Percentiles rank a stretch among this genome's conserved stretches.
These are phyloP conservation scores for Etheostoma cragini DNA, from an alignment of 2,113 vertebrate genomes.

Conservation along the genomic window DNA sequence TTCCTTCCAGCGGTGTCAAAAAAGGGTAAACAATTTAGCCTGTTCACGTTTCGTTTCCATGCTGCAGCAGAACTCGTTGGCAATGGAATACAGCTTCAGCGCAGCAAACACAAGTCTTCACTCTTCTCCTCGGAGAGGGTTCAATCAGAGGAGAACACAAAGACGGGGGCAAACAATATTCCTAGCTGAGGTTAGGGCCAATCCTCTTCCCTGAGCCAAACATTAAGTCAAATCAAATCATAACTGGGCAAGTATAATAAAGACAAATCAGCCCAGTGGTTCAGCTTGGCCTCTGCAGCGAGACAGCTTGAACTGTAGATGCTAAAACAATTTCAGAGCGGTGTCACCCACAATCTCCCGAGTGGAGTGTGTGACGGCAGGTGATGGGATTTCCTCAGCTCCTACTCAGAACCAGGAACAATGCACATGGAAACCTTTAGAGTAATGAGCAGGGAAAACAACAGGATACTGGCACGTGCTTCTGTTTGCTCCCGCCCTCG, in stretches of 20 bases:
- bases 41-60: slow-evolving; percentile 56
- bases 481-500: slow-evolving; percentile 41
- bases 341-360: slow-evolving; percentile 60
- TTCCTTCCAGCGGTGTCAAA: slow-evolving; percentile 64
- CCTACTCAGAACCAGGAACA: slow-evolving; percentile 61
- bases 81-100: slow-evolving; percentile 41
- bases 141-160: slow-evolving; percentile 63
- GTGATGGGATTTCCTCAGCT: slow-evolving; percentile 59
- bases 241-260: slow-evolving; percentile 63
- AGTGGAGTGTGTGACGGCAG: slow-evolving; percentile 64
- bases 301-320: slow-evolving; percentile 57
- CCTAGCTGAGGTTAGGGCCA: slow-evolving; percentile 69
- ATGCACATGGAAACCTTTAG: slow-evolving; percentile 34
- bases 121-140: slow-evolving; percentile 59
- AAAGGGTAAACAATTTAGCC: slow-evolving; percentile 52
- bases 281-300: slow-evolving; percentile 65
- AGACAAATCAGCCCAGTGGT: slow-evolving; percentile 63
- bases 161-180: slow-evolving; percentile 64
- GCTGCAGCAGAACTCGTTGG: slow-evolving; percentile 52
- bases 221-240: slow-evolving; percentile 74
- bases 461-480: slow-evolving; percentile 46
- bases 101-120: slow-evolving; percentile 46
- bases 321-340: slow-evolving; percentile 60
- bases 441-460: slow-evolving; percentile 29
- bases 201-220: slow-evolving; percentile 77